Conservation (phyloP, 2,113 vertebrate species). For the Rhabdornis inornatus region DNA sequence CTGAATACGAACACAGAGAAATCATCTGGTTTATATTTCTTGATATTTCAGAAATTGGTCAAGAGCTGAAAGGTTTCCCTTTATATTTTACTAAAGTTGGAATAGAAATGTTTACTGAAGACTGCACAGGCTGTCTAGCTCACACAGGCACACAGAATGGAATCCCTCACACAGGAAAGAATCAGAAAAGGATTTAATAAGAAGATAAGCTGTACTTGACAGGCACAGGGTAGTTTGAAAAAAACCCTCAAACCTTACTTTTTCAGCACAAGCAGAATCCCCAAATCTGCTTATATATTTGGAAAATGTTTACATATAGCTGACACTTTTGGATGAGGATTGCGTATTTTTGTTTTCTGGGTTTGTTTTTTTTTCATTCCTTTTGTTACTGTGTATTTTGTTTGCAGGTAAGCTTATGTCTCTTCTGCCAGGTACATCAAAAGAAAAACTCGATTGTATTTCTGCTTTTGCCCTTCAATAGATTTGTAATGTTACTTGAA, state of each 20-base stretch:
- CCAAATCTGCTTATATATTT: not conserved
- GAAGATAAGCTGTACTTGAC: not conserved
- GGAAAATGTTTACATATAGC: not conserved
- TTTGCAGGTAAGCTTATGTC: not conserved
- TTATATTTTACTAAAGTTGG: constrained; percentile 10
- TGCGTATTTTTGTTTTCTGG: not conserved
- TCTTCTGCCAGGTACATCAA: not conserved
- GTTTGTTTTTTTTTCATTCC: not conserved
- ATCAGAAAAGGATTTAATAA: not conserved
- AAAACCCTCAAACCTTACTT: not conserved
- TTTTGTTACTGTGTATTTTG: not conserved
- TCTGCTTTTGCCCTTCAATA: not conserved
- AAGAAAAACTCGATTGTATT: not conserved
- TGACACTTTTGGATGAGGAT: not conserved
- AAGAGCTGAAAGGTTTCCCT: not conserved
- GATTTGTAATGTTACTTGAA: not conserved
- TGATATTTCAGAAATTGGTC: not conserved
- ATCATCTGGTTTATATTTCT: not conserved
- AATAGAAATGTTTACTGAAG: not conserved
- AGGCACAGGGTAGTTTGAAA: not conserved
- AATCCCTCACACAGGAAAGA: not conserved
- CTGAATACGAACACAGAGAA: constrained; percentile 48
- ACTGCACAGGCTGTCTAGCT: not conserved
- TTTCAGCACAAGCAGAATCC: not conserved
- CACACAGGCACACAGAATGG: not conserved